Conservation (phyloP, 2,888 invertebrate genomes). For the Stenotaenia linearis region DNA sequence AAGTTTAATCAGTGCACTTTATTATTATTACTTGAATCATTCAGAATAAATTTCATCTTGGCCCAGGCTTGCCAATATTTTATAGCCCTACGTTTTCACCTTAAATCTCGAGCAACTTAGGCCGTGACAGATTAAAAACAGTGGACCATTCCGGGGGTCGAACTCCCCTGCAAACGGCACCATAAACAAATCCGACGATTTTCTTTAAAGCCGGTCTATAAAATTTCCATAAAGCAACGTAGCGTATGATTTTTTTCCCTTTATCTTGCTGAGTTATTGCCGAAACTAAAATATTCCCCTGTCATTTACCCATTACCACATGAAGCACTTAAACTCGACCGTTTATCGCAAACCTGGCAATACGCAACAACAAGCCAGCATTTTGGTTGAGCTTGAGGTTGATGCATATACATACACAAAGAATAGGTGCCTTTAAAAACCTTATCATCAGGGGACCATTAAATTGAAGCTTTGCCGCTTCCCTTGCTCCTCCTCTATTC, state of each 20-base stretch:
- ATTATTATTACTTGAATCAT: constrained; percentile 14
- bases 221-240: background rate
- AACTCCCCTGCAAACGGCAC: background rate
- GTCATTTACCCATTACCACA: constrained; percentile 8
- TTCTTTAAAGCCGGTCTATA: background rate
- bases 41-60: background rate
- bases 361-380: constrained; percentile 12
- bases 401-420: constrained; percentile 19
- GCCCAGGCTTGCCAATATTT: background rate
- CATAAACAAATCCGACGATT: background rate
- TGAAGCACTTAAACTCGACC: constrained; percentile 8
- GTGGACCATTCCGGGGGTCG: too few relatives aligned
- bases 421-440: constrained; percentile 20
- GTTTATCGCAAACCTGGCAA: constrained; percentile 13
- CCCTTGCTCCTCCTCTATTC: constrained; percentile 17
- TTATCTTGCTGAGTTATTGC: constrained; percentile 4
- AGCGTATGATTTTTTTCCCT: background rate
- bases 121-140: too few relatives aligned
- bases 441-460: constrained; percentile 23
- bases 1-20: constrained; percentile 22
- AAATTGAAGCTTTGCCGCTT: constrained; percentile 24
- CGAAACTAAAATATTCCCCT: background rate
- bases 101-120: too few relatives aligned
- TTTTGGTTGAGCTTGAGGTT: background rate
- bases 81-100: too few relatives aligned